Conservation (phyloP, 1,140 invertebrate genomes). For the Asobara japonica region DNA sequence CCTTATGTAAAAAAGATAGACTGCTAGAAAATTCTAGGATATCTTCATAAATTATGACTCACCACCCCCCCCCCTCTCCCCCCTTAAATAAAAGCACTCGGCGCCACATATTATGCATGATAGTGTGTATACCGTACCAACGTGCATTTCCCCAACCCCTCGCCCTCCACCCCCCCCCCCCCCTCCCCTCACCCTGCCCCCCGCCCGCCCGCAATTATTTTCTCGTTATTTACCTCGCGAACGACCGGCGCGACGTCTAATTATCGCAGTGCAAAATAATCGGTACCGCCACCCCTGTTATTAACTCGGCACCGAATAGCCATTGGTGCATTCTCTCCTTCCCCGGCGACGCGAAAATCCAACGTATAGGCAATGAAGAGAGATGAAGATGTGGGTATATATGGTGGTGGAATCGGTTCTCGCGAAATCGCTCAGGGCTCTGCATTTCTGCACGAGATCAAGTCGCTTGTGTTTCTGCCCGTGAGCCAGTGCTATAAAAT, state of each 20-base stretch:
- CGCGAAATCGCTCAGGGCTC: constrained; percentile 62
- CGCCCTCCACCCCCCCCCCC: constrained; percentile 36
- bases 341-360: not conserved
- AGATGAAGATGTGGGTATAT: constrained; percentile 34
- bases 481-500: not conserved
- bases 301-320: constrained; percentile 58
- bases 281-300: constrained; percentile 59
- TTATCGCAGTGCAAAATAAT: constrained; percentile 64
- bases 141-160: not conserved
- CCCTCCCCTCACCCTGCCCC: not conserved
- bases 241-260: constrained; percentile 57
- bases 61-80: not conserved
- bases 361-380: constrained; percentile 16
- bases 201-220: constrained; percentile 57
- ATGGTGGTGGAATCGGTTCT: constrained; percentile 58
- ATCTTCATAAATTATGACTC: too few relatives aligned
- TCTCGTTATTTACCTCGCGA: constrained; percentile 62
- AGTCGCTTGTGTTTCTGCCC: not conserved
- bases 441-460: constrained; percentile 62
- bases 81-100: not conserved
- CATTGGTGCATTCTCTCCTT: constrained; percentile 12
- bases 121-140: not conserved
- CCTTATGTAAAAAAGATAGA: too few relatives aligned
- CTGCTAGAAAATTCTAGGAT: too few relatives aligned
- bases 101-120: constrained; percentile 8